Evolutionary conservation across 2,888 invertebrate genomes (phyloP).

Genomic region (Scotopteryx bipunctaria): DNA sequence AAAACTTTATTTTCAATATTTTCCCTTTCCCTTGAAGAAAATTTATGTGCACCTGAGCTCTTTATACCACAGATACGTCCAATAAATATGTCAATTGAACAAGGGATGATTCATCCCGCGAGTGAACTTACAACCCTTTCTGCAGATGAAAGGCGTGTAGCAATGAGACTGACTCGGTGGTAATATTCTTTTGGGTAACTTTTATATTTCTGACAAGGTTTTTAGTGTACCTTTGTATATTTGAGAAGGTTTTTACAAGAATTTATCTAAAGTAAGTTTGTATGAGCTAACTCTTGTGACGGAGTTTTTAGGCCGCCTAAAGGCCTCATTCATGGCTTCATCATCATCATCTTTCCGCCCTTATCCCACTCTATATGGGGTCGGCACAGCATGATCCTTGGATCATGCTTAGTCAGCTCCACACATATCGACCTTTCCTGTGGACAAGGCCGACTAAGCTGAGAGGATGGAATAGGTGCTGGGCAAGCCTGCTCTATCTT

Average conservation of each 20-base stretch:
- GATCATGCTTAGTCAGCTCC: too few relatives aligned
- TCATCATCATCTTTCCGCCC: too few relatives aligned
- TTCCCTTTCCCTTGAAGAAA: not conserved
- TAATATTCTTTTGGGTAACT: not conserved
- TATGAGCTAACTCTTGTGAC: too few relatives aligned
- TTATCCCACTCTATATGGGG: too few relatives aligned
- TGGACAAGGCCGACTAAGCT: too few relatives aligned
- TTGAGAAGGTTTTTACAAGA: not conserved
- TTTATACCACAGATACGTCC: constrained; percentile 16
- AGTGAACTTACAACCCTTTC: constrained; percentile 24
- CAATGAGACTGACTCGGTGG: constrained; percentile 10
- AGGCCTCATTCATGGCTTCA: too few relatives aligned
- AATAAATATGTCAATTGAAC: constrained; percentile 29
- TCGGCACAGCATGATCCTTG: too few relatives aligned
- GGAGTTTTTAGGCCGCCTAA: too few relatives aligned
- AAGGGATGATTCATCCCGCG: constrained; percentile 22
- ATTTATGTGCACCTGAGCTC: constrained; percentile 11
- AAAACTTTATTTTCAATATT: not conserved
- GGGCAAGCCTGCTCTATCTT: too few relatives aligned
- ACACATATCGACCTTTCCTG: too few relatives aligned
- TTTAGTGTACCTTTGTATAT: not conserved
- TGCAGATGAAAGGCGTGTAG: constrained; percentile 15
- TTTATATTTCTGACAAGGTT: not conserved
- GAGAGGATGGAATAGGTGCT: too few relatives aligned
- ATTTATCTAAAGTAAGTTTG: too few relatives aligned